Percentiles rank a stretch among this genome's conserved stretches.
These are phyloP conservation scores for Conus canariensis DNA, from an alignment of 2,888 invertebrate genomes.

Conservation along the genomic window DNA sequence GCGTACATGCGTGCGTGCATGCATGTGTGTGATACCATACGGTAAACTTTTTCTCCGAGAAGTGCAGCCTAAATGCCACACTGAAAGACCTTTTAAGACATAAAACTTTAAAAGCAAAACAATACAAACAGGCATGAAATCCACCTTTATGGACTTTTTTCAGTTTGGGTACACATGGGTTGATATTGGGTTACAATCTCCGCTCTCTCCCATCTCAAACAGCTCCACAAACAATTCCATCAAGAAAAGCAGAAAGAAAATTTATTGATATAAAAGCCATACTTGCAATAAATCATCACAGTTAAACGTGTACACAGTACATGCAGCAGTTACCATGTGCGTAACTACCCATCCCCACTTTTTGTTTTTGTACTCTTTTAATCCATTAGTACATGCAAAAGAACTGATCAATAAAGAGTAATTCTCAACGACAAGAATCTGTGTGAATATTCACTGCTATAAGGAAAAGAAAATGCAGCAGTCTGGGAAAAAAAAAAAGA, in stretches of 20 bases:
- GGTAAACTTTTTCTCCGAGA: no score
- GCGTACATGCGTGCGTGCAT: no score
- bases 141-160: background rate
- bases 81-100: no score
- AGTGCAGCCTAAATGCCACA: no score
- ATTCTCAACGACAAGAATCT: background rate
- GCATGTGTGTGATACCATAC: no score
- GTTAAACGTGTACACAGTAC: slow-evolving; percentile 17
- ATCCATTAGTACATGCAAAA: background rate
- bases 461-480: background rate
- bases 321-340: slow-evolving; percentile 8
- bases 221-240: background rate
- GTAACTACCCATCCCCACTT: background rate
- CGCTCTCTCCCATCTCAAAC: background rate
- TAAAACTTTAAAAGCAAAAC: no score
- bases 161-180: background rate
- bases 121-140: no score
- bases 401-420: background rate
- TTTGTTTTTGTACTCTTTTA: background rate
- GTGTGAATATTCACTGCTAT: background rate
- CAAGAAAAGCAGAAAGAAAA: slow-evolving; percentile 5
- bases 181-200: background rate
- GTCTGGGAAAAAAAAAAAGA: background rate
- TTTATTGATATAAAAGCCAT: slow-evolving; percentile 17
- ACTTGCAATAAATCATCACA: slow-evolving; percentile 19